Evolutionary conservation across 2,797 vertebrate genomes (phyloP).

Genomic region (Diceros bicornis): DNA sequence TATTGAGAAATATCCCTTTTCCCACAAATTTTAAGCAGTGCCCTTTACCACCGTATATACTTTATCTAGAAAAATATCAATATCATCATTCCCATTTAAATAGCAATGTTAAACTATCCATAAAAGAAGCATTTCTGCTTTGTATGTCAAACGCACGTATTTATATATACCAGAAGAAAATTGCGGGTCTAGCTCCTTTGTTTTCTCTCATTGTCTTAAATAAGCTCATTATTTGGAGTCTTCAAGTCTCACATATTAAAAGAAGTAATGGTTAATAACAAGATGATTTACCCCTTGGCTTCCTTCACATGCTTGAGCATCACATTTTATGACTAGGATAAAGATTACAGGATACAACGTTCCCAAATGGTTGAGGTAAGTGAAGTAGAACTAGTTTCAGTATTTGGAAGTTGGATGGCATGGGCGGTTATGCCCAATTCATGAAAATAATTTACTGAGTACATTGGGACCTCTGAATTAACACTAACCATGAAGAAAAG

Average conservation of each 20-base stretch:
- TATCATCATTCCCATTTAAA: constrained; percentile 60
- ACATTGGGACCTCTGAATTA: not conserved
- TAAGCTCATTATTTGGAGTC: constrained; percentile 38
- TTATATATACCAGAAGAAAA: constrained; percentile 7
- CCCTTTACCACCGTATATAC: not conserved
- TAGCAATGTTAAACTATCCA: constrained; percentile 56
- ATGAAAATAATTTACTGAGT: constrained; percentile 31
- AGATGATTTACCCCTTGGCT: not conserved
- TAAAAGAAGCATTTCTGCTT: not conserved
- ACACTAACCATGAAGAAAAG: not conserved
- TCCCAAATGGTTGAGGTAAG: constrained; percentile 40
- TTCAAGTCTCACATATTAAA: not conserved
- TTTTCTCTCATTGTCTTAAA: constrained; percentile 60
- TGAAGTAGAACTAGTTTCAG: not conserved
- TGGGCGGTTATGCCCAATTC: not conserved
- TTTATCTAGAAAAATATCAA: constrained; percentile 36
- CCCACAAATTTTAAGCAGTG: constrained; percentile 19
- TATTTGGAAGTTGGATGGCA: not conserved
- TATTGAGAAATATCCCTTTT: constrained; percentile 16
- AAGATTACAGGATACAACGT: not conserved
- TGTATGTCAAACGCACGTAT: not conserved
- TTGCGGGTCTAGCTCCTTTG: not conserved
- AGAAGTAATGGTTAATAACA: constrained; percentile 13
- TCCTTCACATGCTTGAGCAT: not conserved
- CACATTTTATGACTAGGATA: not conserved